Base-by-base conservation (phyloP, 2,797 vertebrate genomes). In the Betta splendens region DNA sequence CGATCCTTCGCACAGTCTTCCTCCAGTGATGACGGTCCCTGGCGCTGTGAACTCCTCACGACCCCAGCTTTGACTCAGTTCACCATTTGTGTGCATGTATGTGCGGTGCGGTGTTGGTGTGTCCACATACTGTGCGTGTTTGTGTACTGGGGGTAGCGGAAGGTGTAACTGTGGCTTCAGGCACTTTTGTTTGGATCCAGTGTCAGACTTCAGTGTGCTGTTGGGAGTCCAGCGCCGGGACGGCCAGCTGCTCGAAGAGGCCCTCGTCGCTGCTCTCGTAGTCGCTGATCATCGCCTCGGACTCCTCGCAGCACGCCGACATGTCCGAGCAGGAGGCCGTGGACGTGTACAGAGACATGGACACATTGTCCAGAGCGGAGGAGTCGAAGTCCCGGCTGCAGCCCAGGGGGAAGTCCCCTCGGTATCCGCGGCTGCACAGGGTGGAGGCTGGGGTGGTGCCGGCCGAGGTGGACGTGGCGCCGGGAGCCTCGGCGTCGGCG, bases 201-300 rank as follows among this genome's bases (percentile, higher is more conserved):
- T 84, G 91, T 99, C 96, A 99, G 94, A 99, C 98, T 93, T 98
- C 93, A 56, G 98, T 99, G 84, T 98, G 97, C 75, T 99, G 97
- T 74, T 95, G 96, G 68, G 93, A 90, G 85, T 96, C 95, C 40
- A 96, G 94, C 0, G 93, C 86, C 21, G 94, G 95, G 79, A 96
- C 90, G 58, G 92, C 83, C 80, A 92, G 86, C 64, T 75, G 83
- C 61, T 95, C 94, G 12, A 96, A 95, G 75, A 92, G 94, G 56
- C 91, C 89, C 0, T 98, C 96, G 0, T 99, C 97, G 0, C 96
- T 94, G 15, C 98, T 99, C 78, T 99, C 97, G 47, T 96, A 98
- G 93, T 99, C 97, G 89, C 97, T 99, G 87, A 98, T 92, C 93
- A 96, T 94, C 67, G 89, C 95, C 92, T 99, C 97, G 2, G 96